These are phyloP conservation scores for Scyliorhinus canicula DNA, from an alignment of 2,797 vertebrate genomes.

Conservation along the genomic window DNA sequence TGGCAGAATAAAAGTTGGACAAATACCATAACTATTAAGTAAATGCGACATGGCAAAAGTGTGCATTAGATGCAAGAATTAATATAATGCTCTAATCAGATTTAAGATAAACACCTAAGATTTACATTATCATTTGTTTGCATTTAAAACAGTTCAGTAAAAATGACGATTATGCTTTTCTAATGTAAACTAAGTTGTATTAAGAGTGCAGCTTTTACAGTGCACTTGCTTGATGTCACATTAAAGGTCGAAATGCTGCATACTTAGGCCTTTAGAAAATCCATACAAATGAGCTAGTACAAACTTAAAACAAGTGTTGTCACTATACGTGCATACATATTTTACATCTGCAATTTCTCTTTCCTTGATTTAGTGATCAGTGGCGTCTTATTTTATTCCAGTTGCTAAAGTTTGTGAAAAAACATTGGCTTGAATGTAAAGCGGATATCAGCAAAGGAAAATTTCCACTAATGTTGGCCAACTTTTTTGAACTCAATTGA, in stretches of 20 bases:
- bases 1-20: background rate
- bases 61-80: background rate
- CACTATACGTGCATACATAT: background rate
- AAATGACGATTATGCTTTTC: background rate
- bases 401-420: background rate
- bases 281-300: background rate
- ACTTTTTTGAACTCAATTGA: background rate
- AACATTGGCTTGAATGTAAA: background rate
- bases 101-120: background rate
- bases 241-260: background rate
- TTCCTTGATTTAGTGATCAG: background rate
- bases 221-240: background rate
- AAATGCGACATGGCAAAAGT: background rate
- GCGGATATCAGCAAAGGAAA: background rate
- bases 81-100: background rate
- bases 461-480: background rate
- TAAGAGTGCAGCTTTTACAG: background rate
- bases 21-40: background rate
- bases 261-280: background rate
- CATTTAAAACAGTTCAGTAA: background rate
- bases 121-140: background rate
- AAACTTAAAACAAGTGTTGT: background rate
- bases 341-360: background rate
- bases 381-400: background rate
- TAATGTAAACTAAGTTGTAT: background rate